These are phyloP conservation scores for Hippocampus kuda DNA, from an alignment of 2,797 vertebrate genomes.

Conservation along the genomic window DNA sequence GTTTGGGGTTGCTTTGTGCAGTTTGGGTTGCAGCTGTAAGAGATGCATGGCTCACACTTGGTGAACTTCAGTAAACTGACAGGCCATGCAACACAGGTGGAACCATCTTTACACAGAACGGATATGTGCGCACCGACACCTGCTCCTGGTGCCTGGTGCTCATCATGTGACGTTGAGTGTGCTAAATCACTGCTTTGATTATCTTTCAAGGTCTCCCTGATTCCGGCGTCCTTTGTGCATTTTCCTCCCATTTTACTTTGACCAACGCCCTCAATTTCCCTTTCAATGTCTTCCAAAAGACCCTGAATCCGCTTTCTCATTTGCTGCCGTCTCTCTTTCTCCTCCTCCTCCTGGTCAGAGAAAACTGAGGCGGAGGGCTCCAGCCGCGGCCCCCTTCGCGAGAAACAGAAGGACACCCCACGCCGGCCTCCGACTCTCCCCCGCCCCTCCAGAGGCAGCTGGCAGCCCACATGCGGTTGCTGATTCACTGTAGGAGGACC, in stretches of 20 bases:
- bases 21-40: slow-evolving; percentile 87
- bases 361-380: slow-evolving; percentile 95
- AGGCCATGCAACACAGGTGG: slow-evolving; percentile 79
- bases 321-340: slow-evolving; percentile 68
- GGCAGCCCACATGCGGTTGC: slow-evolving; percentile 46
- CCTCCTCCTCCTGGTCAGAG: slow-evolving; percentile 84
- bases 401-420: slow-evolving; percentile 95
- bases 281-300: slow-evolving; percentile 62
- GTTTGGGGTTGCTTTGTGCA: slow-evolving; percentile 27
- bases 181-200: slow-evolving; percentile 29
- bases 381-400: slow-evolving; percentile 83
- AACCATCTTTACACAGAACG: slow-evolving; percentile 80
- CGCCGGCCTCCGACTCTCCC: slow-evolving; percentile 58
- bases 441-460: slow-evolving; percentile 45
- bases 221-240: slow-evolving; percentile 22
- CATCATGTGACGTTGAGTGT: slow-evolving; percentile 19
- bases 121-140: slow-evolving; percentile 51
- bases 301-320: slow-evolving; percentile 66
- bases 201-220: slow-evolving; percentile 26
- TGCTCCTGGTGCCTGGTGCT: slow-evolving; percentile 24
- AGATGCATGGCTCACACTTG: slow-evolving; percentile 79
- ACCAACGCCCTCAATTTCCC: slow-evolving; percentile 47
- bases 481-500: slow-evolving; percentile 32
- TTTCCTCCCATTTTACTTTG: slow-evolving; percentile 25
- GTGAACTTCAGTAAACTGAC: slow-evolving; percentile 81